phyloP scores from a whole-genome alignment of 1,140 invertebrate genomes.

The Drosophila persimilis region DNA sequence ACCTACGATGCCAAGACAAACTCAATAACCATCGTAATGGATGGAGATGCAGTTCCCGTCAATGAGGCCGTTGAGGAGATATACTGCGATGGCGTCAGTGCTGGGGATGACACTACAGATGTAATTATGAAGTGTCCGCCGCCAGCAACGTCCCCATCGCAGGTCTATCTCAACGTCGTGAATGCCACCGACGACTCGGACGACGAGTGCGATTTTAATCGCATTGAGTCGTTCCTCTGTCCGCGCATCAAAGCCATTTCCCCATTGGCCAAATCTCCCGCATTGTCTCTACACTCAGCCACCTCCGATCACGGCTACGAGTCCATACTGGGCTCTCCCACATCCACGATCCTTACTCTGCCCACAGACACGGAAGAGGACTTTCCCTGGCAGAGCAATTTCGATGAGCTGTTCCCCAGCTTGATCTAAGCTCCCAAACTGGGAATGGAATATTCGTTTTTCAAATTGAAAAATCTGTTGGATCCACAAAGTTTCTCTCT shows the following conservation, averaged over 20 bases:
- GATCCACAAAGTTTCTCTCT: conserved; percentile 49
- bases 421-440: conserved; percentile 50
- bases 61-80: conserved; percentile 84
- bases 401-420: conserved; percentile 76
- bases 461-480: conserved; percentile 55
- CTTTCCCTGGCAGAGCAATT: conserved; percentile 71
- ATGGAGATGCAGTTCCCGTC: conserved; percentile 85
- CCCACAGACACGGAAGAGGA: conserved; percentile 54
- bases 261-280: conserved; percentile 73
- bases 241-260: conserved; percentile 75
- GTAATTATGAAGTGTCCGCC: conserved; percentile 76
- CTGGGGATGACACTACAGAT: conserved; percentile 54
- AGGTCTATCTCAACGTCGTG: conserved; percentile 81
- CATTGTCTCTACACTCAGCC: conserved; percentile 67
- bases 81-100: conserved; percentile 69
- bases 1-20: conserved; percentile 89
- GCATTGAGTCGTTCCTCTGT: conserved; percentile 76
- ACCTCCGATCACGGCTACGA: conserved; percentile 86
- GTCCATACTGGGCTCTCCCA: conserved; percentile 84
- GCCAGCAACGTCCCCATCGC: conserved; percentile 80
- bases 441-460: conserved; percentile 26
- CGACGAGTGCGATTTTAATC: conserved; percentile 77
- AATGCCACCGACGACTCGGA: conserved; percentile 83
- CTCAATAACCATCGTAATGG: conserved; percentile 88
- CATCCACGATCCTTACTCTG: conserved; percentile 38